Evolutionary conservation across 35 echinoderm and acorn worm genomes (phyloP).

Genomic region (Amphiura filiformis): DNA sequence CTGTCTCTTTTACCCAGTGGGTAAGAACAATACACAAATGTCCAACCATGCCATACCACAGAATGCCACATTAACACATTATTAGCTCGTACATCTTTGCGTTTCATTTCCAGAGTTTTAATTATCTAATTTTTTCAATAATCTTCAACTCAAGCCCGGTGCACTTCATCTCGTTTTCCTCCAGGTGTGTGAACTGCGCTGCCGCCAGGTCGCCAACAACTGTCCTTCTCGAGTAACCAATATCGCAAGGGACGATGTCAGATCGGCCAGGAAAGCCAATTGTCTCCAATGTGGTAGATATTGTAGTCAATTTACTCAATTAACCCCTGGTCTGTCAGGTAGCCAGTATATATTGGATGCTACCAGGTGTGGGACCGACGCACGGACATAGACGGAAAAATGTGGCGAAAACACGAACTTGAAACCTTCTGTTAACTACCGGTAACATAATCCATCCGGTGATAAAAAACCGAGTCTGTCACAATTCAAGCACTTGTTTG

Average conservation of each 20-base stretch:
- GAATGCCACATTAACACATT: no score
- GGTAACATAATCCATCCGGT: neutral
- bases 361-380: no score
- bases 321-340: neutral
- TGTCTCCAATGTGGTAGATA: neutral
- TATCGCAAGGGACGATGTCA: neutral
- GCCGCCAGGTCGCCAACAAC: neutral
- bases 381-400: no score
- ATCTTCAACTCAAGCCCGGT: no score
- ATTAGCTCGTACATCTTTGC: no score
- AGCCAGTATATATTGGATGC: neutral
- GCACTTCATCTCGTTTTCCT: neutral
- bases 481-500: neutral
- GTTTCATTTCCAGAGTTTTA: no score
- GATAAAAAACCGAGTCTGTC: neutral
- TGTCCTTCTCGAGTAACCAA: neutral
- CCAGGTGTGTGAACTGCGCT: neutral
- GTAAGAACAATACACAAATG: no score
- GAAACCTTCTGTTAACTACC: no score
- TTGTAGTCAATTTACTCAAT: conserved; percentile 1
- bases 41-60: no score
- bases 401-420: neutral
- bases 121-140: no score
- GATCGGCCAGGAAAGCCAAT: neutral
- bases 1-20: no score